Evolutionary conservation across 1,140 invertebrate species (phyloP), one percentile per base, ranked within the genome.

Genomic region (Drosophila simulans): DNA sequence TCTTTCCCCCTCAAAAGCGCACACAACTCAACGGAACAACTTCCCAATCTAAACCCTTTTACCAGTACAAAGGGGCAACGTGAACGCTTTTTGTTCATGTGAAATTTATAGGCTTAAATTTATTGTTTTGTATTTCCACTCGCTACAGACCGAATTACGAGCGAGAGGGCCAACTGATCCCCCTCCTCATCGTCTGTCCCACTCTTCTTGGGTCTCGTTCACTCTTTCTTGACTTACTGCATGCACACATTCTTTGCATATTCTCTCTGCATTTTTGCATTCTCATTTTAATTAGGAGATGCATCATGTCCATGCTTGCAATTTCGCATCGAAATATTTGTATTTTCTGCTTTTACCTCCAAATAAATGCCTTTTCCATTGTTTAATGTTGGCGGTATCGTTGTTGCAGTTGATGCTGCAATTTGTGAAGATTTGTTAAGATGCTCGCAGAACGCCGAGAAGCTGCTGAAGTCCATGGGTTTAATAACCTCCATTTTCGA

Each of bases 401-500:
- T 40, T 2, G 72, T 42, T 42, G 79, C 48, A 34, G 66, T 58
- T 43, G 85, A 54, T 11, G 65, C 45, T 45, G 65, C 63, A 42
- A 78, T 66, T 53, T 78, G 64, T 63, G 90, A 72, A 71, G 90
- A 90, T 90, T 91, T 91, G 79, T 91, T 91, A 48, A 91, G 89
- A 77, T 91, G 90, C 76, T 91, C 90, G 65, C 90, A 91, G 60
- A 91, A 91, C 42, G 90, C 90, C 55, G 90, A 83, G 75, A 91
- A 91, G 62, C 90, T 91, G 76, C 90, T 91, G 73, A 91, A 91
- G 88, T 91, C 90, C 90, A 91, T 91, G 65, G 90, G 90, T 89
- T 91, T 91, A 80, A 91, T 91, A 80, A 91, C 90, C 91, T 91
- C 90, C 90, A 91, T 91, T 80, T 62, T 75, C 59, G 49, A 17